Percentiles rank a stretch among this genome's conserved stretches.
Conservation (phyloP, 2,797 vertebrate species). For the Morus bassanus region DNA sequence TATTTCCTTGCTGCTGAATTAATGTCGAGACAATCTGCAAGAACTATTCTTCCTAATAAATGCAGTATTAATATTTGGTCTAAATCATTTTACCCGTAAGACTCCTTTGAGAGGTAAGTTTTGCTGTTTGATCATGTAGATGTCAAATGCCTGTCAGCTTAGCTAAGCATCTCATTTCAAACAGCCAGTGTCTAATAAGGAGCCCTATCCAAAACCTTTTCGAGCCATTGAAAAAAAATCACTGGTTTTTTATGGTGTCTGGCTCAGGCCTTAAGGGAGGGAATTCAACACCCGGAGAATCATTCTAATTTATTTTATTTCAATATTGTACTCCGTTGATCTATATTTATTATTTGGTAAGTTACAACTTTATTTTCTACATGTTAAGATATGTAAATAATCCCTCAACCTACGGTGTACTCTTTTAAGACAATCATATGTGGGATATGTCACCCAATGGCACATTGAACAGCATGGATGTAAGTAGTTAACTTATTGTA, state of each 20-base stretch:
- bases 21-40: constrained; percentile 71
- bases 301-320: constrained; percentile 65
- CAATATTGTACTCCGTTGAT: background rate
- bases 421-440: constrained; percentile 32
- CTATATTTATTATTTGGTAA: constrained; percentile 65
- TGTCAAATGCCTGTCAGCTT: background rate
- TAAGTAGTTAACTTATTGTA: background rate
- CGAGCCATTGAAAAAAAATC: background rate
- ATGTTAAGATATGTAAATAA: constrained; percentile 53
- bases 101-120: background rate
- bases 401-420: background rate
- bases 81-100: background rate
- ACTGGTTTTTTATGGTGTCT: background rate
- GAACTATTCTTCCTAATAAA: constrained; percentile 68
- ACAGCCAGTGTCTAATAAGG: background rate
- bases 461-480: background rate
- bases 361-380: constrained; percentile 29
- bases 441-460: background rate
- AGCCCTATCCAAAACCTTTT: background rate
- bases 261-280: background rate
- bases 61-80: background rate
- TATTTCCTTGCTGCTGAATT: constrained; percentile 58
- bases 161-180: background rate
- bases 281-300: background rate
- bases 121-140: background rate